These are phyloP conservation scores for Chinchilla lanigera DNA, from an alignment of 2,113 vertebrate species.

Conservation along the genomic window DNA sequence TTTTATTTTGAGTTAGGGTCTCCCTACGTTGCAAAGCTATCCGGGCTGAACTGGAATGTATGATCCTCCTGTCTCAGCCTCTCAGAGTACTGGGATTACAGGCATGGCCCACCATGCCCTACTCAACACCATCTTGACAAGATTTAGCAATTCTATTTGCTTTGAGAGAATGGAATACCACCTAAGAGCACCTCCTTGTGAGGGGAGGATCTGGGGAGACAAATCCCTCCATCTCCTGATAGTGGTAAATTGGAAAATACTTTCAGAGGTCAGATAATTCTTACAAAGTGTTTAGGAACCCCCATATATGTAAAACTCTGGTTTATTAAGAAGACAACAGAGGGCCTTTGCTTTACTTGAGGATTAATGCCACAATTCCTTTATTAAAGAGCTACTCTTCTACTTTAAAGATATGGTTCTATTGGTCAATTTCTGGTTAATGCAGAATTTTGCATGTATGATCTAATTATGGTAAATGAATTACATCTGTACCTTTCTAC, in stretches of 20 bases:
- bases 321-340: not conserved
- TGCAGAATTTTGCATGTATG: not conserved
- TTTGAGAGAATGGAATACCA: not conserved
- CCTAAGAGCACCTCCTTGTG: not conserved
- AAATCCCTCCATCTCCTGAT: not conserved
- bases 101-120: not conserved
- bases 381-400: not conserved
- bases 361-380: not conserved
- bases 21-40: not conserved
- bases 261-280: not conserved
- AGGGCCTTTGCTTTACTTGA: slow-evolving; percentile 11
- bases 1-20: not conserved
- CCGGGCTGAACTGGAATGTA: not conserved
- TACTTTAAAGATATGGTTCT: not conserved
- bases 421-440: not conserved
- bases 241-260: not conserved
- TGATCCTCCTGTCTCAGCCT: not conserved
- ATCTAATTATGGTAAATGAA: not conserved
- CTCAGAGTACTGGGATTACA: not conserved
- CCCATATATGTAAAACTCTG: not conserved
- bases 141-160: not conserved
- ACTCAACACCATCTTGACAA: not conserved
- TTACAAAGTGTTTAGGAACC: not conserved
- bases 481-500: not conserved
- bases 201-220: not conserved